Evolutionary conservation across 2,797 vertebrate species (phyloP).

Genomic region (Artibeus jamaicensis): DNA sequence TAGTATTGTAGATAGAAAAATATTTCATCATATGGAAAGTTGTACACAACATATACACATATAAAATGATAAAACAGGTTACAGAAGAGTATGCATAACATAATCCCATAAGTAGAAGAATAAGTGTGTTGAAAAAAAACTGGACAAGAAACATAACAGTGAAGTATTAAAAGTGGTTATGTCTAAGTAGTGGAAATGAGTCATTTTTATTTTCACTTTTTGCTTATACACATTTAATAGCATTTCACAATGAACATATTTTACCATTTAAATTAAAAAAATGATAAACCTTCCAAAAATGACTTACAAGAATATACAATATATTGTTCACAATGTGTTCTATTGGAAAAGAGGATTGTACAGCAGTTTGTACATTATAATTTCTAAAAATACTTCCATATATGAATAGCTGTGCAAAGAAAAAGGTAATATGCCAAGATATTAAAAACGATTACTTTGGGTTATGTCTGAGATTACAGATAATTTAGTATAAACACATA

Average conservation of each 20-base stretch:
- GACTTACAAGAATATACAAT: constrained; percentile 5
- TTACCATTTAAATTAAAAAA: constrained; percentile 32
- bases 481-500: constrained; percentile 20
- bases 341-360: constrained; percentile 42
- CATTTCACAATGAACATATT: background rate
- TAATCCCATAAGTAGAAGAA: background rate
- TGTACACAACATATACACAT: background rate
- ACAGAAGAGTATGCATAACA: background rate
- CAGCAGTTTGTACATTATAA: background rate
- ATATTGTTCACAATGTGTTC: constrained; percentile 24
- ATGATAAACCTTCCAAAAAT: constrained; percentile 47
- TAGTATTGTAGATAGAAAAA: background rate
- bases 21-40: background rate
- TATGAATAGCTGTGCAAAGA: background rate
- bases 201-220: constrained; percentile 43
- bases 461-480: background rate
- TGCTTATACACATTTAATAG: constrained; percentile 38
- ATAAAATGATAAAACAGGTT: background rate
- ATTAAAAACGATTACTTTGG: constrained; percentile 11
- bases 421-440: background rate
- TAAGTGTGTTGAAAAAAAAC: constrained; percentile 2
- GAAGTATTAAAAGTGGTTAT: background rate
- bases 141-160: background rate
- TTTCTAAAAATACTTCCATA: constrained; percentile 25
- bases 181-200: constrained; percentile 15